Evolutionary conservation across 2,113 vertebrate species (phyloP).

Genomic region (Hiodon tergisus): DNA sequence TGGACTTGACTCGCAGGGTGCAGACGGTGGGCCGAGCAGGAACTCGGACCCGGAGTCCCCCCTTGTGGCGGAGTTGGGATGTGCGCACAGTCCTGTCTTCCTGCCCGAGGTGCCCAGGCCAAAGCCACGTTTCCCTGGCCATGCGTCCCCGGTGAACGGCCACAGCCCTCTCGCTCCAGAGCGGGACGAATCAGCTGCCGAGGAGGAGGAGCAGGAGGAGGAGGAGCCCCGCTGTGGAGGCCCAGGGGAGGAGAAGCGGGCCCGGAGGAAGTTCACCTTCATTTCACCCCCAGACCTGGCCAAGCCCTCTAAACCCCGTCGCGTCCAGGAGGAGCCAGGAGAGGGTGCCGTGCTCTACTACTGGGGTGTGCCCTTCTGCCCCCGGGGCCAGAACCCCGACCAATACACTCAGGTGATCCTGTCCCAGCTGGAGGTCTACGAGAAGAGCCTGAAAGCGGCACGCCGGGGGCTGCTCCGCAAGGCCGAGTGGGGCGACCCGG

Average conservation of each 20-base stretch:
- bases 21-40: neutral
- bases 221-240: neutral
- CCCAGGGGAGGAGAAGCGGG: neutral
- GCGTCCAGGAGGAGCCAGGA: slow-evolving; percentile 5
- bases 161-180: neutral
- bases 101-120: slow-evolving; percentile 27
- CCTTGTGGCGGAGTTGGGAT: slow-evolving; percentile 23
- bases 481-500: slow-evolving; percentile 73
- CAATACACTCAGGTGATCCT: slow-evolving; percentile 86
- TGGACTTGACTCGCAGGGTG: neutral
- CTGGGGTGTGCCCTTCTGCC: slow-evolving; percentile 95
- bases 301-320: neutral
- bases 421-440: slow-evolving; percentile 87
- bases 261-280: neutral
- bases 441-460: slow-evolving; percentile 83
- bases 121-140: neutral
- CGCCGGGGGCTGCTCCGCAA: slow-evolving; percentile 80
- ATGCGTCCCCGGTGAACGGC: neutral
- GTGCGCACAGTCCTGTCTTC: slow-evolving; percentile 50
- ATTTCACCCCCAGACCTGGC: neutral
- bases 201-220: neutral
- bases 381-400: slow-evolving; percentile 79
- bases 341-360: slow-evolving; percentile 75
- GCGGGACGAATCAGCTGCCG: neutral
- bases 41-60: neutral